Evolutionary conservation across 1,140 invertebrate genomes (phyloP), one percentile per base, ranked within the genome.

Genomic region (Eriosoma lanigerum): DNA sequence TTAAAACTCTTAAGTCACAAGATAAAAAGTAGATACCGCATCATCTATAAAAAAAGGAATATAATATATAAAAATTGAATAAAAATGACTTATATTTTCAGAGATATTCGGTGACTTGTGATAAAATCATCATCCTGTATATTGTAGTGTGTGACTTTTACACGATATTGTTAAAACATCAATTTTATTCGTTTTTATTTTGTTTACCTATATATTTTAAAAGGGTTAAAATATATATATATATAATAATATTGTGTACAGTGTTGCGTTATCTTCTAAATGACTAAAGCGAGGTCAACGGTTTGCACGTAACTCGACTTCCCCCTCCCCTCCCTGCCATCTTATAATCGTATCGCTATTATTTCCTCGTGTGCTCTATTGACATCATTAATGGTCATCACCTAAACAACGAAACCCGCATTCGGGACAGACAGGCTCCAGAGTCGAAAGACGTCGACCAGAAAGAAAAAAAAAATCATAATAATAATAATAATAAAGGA

Each of bases 321-420:
- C 13, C 38, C n/a, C 12, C 13, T 19, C 64, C 64, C 46, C 8
- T 60, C 24, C n/a, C 0, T 68, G n/a, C n/a, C n/a, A n/a, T n/a
- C n/a, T n/a, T n/a, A n/a, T n/a, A 46, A 68, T 68, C 64, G 64
- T 1, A 46, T 68, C 38, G 13, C 32, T 19, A 21, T 60, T 32
- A 4, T 44, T 24, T 68, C 38, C 38, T 46, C 21, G 12, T 56
- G 52, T 54, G 50, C 72, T n/a, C 50, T 75, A 56, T 75, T 75
- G 72, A 56, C 50, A 75, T 75, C 52, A 26, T 75, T 56, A 56
- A 75, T 56, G 72, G 72, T 56, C 48, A 75, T 56, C 48, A 75
- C 72, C 72, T 17, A 50, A 32, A 73, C 70, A 54, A 46, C 19
- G 15, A 38, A n/a, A 21, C n/a, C 9, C 38, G 19, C 50, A 10